Conservation (phyloP, 2,797 vertebrate genomes). For the Molossus molossus region DNA sequence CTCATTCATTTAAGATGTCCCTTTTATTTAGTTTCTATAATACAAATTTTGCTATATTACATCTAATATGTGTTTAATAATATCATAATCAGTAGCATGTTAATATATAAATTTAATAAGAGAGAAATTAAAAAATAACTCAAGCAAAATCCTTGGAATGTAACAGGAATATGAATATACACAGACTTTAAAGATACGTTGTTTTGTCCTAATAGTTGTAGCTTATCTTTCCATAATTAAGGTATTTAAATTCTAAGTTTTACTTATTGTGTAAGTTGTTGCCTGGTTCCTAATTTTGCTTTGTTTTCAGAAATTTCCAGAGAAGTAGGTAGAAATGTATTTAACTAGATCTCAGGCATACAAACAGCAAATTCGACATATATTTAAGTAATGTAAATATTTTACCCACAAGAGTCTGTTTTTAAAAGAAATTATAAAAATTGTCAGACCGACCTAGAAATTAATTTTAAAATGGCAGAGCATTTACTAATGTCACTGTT, state of each 20-base stretch:
- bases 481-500: background rate
- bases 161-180: background rate
- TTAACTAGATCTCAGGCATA: slow-evolving; percentile 17
- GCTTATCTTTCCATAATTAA: slow-evolving; percentile 59
- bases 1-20: background rate
- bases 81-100: slow-evolving; percentile 19
- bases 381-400: slow-evolving; percentile 59
- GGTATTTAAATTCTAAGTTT: slow-evolving; percentile 49
- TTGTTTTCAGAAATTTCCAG: slow-evolving; percentile 67
- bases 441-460: slow-evolving; percentile 58
- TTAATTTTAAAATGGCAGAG: slow-evolving; percentile 66
- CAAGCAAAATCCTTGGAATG: slow-evolving; percentile 18
- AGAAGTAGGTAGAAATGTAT: slow-evolving; percentile 38
- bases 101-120: slow-evolving; percentile 40
- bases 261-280: slow-evolving; percentile 6
- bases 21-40: slow-evolving; percentile 40
- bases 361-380: slow-evolving; percentile 64
- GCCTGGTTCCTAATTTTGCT: slow-evolving; percentile 38
- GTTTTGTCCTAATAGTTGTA: slow-evolving; percentile 51
- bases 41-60: background rate
- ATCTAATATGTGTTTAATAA: slow-evolving; percentile 40
- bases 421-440: slow-evolving; percentile 38
- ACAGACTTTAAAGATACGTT: slow-evolving; percentile 56
- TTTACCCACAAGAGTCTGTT: background rate
- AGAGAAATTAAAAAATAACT: slow-evolving; percentile 57